A percentile compares a stretch with the other conserved stretches of the same genome.
Evolutionary conservation across 2,113 vertebrate genomes (phyloP).

Genomic region (Saguinus midas): DNA sequence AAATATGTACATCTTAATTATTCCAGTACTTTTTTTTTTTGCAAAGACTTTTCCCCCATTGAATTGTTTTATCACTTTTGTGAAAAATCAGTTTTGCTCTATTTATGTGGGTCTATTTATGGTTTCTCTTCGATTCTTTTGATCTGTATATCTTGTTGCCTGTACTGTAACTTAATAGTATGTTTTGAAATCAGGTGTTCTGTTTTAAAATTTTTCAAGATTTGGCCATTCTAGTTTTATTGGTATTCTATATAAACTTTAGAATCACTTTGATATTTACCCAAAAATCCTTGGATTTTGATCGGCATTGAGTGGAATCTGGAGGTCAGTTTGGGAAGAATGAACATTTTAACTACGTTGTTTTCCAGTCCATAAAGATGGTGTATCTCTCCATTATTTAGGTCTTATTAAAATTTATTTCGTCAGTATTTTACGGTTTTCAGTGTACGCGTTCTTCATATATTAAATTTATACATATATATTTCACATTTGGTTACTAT

Average conservation of each 20-base stretch:
- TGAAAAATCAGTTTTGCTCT: background rate
- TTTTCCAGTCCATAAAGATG: background rate
- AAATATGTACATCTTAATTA: background rate
- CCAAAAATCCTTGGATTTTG: background rate
- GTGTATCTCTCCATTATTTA: background rate
- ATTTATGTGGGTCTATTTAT: background rate
- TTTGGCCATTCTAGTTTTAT: background rate
- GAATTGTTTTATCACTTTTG: background rate
- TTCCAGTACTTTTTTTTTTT: background rate
- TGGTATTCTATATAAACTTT: background rate
- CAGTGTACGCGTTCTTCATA: background rate
- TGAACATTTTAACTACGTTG: background rate
- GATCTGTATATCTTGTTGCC: background rate
- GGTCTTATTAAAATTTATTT: background rate
- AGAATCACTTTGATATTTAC: background rate
- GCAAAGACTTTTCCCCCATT: background rate
- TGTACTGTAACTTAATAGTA: background rate
- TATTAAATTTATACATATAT: background rate
- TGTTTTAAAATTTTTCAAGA: background rate
- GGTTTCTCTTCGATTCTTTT: background rate
- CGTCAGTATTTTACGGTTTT: background rate
- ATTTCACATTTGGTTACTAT: background rate
- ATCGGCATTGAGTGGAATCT: background rate
- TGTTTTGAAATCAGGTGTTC: background rate
- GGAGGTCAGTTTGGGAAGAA: background rate